Percentiles rank a stretch among this genome's conserved stretches.
These are phyloP conservation scores for Cryptomyrus ogoouensis DNA, from an alignment of 2,113 vertebrate species.

Conservation along the genomic window DNA sequence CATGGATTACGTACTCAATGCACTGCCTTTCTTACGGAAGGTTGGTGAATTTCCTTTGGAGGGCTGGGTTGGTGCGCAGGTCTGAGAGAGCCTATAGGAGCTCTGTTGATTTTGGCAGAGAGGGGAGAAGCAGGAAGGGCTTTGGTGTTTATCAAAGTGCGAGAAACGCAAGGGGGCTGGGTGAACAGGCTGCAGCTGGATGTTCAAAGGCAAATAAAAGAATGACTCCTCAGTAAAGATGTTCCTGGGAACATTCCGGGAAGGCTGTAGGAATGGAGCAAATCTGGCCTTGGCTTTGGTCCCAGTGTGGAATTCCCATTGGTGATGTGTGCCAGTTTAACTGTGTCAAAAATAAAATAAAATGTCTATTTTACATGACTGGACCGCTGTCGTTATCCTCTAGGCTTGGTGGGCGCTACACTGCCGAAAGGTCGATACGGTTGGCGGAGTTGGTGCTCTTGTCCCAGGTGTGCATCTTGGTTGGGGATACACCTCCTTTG, in stretches of 20 bases:
- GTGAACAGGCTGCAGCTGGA: neutral
- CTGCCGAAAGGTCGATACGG: constrained; percentile 79
- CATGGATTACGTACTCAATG: neutral
- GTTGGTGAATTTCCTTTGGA: neutral
- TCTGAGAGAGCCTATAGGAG: neutral
- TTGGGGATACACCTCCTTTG: constrained; percentile 69
- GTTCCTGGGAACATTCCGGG: neutral
- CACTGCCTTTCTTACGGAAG: neutral
- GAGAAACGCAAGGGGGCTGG: neutral
- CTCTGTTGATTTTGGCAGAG: neutral
- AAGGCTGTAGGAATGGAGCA: neutral
- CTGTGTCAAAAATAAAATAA: neutral
- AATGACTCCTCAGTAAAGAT: neutral
- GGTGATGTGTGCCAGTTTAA: neutral
- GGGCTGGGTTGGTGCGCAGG: neutral
- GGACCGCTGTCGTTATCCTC: constrained; percentile 13
- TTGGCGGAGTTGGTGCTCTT: constrained; percentile 83
- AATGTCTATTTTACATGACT: constrained; percentile 22
- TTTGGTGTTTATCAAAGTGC: neutral
- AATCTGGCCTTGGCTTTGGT: neutral
- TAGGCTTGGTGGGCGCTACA: constrained; percentile 55
- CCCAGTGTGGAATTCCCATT: neutral
- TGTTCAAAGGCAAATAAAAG: neutral
- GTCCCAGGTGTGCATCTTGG: constrained; percentile 86
- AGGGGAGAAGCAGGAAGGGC: neutral